Base-by-base conservation (phyloP, 2,888 invertebrate species). In the Antheraea yamamai region DNA sequence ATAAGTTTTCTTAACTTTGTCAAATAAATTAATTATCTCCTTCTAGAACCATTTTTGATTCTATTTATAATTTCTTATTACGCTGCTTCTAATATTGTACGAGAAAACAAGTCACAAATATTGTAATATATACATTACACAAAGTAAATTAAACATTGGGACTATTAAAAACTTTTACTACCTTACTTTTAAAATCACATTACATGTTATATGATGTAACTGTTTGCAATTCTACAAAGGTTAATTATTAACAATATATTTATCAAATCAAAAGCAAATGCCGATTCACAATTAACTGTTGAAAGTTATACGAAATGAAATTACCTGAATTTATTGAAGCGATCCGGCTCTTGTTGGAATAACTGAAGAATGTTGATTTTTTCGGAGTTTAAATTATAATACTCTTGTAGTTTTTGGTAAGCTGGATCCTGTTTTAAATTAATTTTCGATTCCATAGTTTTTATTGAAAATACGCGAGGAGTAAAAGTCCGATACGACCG, bases 251-350 rank as follows among this genome's bases (percentile, higher is more conserved):
- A 47, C 3, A 35, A 4, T 55, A 12, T 58, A 12, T 18, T 58
- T 39, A 55, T 26, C 20, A 75, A 10, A 30, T 3, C 14, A 58
- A 72, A 58, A 61, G 51, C 18, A 20, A 55, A 47, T 18, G 8
- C 23, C 14, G 26, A n/a, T 58, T 23, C n/a, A n/a, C 26, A 64
- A 26, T 64, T 4, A 6, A 12, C 26, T 30, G 7, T 30, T 66
- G 30, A 30, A 66, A 30, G 14, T 30, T 66, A 66, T 61, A 66
- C 4, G 30, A 66, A 30, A 66, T 16, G 30, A 66, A 30, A 66
- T 4, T 94, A 99, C 99, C 98, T 98, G 95, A 96, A 98, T 91
- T 98, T 98, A 74, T 97, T 95, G 88, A 99, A 99, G 77, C 99
- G 96, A 52, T 96, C 94, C 0, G 97, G 93, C 91, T 99, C 98